Base-by-base conservation (phyloP, 37 sponge, comb jelly and placozoan species). In the Halichondria panicea region DNA sequence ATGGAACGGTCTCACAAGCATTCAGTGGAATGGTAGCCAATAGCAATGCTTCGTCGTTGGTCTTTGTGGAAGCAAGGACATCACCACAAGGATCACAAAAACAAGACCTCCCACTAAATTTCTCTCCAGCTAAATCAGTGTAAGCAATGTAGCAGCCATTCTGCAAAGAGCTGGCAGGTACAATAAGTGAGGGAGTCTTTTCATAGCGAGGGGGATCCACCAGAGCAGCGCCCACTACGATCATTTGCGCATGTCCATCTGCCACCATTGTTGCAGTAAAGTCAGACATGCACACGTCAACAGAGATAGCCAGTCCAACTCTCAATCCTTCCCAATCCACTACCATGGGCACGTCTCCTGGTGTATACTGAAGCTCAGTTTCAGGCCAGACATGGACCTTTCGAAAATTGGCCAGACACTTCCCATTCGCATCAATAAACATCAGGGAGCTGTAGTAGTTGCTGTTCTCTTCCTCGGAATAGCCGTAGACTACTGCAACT, bases 141-240 rank as follows among this genome's bases (percentile, higher is more conserved):
- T 78, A 66, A n/a, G 68, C 78, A 3, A 78, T 50, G 56, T 78
- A 78, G 32, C 78, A 78, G 38, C 68, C 39, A 42, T 78, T 78
- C 52, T 78, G 68, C 34, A 67, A 66, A 37, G 78, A 67, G 2
- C 78, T 67, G 22, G 78, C 67, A 3, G 78, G 78, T 8, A 55
- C 55, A 5, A 78, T 21, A 24, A 66, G 15, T 37, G 34, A n/a
- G 1, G 78, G 38, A 11, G 67, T 67, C 37, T 78, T 78, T 56
- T 67, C 55, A 37, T 61, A 61, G 8, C 13, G 56, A 19, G 18
- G 55, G 50, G 45, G 48, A 18, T 66, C 56, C 67, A 53, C 78
- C 40, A 78, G 27, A 19, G 67, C 78, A 45, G 34, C 57, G 32
- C 39, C 71, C 3, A 41, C 28, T n/a, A 70, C 71, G 34, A 69